A percentile compares a stretch with the other conserved stretches of the same genome.
phyloP scores from a whole-genome alignment of 2,113 vertebrate genomes.

The Fregetta grallaria region DNA sequence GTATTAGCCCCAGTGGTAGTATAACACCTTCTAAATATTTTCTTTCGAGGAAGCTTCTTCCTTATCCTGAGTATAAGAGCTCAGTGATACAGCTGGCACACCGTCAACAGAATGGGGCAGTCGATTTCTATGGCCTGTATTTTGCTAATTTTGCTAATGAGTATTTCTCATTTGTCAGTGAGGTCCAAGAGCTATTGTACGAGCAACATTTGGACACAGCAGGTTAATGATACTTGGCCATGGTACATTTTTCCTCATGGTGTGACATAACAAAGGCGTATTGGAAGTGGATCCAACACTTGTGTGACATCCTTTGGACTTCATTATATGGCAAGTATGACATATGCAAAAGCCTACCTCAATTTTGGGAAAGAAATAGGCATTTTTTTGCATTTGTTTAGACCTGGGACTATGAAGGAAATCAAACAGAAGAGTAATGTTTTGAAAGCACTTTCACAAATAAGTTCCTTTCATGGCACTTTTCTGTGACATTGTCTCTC shows the following conservation, averaged over 20 bases:
- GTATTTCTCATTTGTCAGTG: not conserved
- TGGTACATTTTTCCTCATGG: not conserved
- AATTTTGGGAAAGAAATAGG: not conserved
- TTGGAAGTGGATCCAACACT: not conserved
- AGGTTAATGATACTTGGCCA: not conserved
- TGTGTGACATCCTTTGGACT: not conserved
- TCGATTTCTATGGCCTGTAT: not conserved
- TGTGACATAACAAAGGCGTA: not conserved
- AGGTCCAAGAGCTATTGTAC: not conserved
- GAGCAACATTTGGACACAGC: fast-evolving
- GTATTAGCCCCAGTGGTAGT: not conserved
- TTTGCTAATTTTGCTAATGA: too few relatives aligned
- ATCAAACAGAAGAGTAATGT: not conserved
- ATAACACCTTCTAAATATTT: not conserved
- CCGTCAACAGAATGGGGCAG: not conserved
- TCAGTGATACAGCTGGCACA: not conserved
- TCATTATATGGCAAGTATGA: not conserved
- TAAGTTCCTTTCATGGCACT: not conserved
- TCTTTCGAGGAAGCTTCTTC: not conserved
- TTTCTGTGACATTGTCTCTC: not conserved
- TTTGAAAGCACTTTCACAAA: not conserved
- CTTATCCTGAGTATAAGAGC: not conserved
- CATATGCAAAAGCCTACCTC: not conserved
- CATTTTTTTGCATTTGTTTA: not conserved
- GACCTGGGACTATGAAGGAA: not conserved